Evolutionary conservation across 1,140 invertebrate species (phyloP), one percentile per base, ranked within the genome.

Genomic region (Drosophila simulans): DNA sequence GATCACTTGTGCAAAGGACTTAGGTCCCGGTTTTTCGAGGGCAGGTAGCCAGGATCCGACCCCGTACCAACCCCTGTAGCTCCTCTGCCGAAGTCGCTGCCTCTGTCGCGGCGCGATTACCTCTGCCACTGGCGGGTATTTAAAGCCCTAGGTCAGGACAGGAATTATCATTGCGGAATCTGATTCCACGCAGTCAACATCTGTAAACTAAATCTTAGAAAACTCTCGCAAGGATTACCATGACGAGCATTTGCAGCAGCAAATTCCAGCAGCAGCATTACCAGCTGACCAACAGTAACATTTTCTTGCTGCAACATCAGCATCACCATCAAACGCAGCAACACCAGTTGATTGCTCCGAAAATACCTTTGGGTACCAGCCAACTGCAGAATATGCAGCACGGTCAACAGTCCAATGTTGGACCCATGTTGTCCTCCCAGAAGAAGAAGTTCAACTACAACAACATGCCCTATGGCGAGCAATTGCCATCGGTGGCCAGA

Each of bases 401-500:
- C 8, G 12, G 8, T 3, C 59, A 55, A 12, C 25, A 25, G 1
- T 51, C 71, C 11, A 17, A 40, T 11, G 7, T 54, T 22, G 91
- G 78, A 5, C 80, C 77, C 92, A 94, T 80, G 69, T 91, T 65
- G 73, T 43, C 13, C 92, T 37, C 84, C 11, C 31, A 35, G 15
- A 96, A 96, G 90, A 94, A 96, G 83, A 95, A 96, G 89, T 96
- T 95, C 80, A 95, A 52, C 75, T 96, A 96, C 80, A 79, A 92
- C 17, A 93, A 93, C 42, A 93, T 95, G 90, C 94, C 94, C 0
- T 95, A 95, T 66, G 73, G 80, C 22, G 79, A 89, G 35, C 69
- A 68, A 22, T 95, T 96, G 57, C 97, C 97, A 2, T 97, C 97
- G 5, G 97, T 98, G 17, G 97, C 97, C 0, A 93, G 97, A 55